A percentile compares a stretch with the other conserved stretches of the same genome.
These are phyloP conservation scores for Platysternon megacephalum DNA, from an alignment of 2,113 vertebrate genomes.

Conservation along the genomic window DNA sequence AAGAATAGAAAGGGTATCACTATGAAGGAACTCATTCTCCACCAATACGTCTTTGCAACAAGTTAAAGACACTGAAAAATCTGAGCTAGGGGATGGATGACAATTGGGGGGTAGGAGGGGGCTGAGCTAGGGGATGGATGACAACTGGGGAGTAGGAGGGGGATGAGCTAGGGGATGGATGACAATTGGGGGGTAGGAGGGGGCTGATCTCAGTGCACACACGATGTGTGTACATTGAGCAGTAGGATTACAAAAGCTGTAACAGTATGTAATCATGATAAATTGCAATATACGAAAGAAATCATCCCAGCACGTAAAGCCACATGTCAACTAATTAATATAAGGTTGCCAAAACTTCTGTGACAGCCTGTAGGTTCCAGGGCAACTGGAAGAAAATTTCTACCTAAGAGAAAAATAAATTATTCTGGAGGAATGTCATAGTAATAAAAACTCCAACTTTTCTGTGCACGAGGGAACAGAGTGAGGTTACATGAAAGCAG, in stretches of 20 bases:
- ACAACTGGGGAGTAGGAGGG: neutral
- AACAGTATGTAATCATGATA: neutral
- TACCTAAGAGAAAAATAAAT: neutral
- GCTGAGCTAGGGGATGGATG: neutral
- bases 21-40: neutral
- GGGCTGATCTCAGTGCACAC: neutral
- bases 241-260: neutral
- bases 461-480: neutral
- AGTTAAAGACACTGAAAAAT: neutral
- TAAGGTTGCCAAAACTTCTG: neutral
- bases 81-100: neutral
- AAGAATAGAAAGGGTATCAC: neutral
- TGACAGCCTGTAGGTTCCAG: neutral
- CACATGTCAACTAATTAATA: neutral
- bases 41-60: neutral
- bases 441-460: neutral
- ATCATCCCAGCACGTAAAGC: neutral
- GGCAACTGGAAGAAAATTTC: conserved; percentile 34
- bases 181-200: neutral
- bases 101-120: neutral
- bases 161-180: no score
- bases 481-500: neutral
- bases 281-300: neutral
- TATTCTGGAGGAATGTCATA: neutral
- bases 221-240: neutral